A percentile compares a stretch with the other conserved stretches of the same genome.
These are phyloP conservation scores for Nymphalis urticae DNA, from an alignment of 2,888 invertebrate species.

Conservation along the genomic window DNA sequence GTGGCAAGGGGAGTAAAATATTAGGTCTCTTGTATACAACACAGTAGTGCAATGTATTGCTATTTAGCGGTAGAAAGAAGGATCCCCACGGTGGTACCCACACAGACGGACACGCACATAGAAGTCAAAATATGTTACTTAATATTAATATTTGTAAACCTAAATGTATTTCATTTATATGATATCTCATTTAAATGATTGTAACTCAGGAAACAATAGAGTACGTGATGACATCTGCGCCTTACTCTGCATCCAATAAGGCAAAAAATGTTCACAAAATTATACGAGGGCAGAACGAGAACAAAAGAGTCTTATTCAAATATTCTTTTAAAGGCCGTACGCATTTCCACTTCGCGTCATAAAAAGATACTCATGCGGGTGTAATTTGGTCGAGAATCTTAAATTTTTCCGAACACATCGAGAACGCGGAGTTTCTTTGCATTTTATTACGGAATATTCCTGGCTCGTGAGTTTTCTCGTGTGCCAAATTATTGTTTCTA, in stretches of 20 bases:
- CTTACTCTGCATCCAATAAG: constrained; percentile 15
- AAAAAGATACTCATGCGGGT: constrained; percentile 25
- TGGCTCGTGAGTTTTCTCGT: constrained; percentile 13
- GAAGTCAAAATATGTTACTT: no score
- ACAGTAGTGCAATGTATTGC: no score
- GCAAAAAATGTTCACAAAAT: constrained; percentile 22
- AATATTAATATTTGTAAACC: neutral
- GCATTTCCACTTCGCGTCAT: constrained; percentile 23
- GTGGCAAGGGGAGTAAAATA: no score
- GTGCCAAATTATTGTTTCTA: neutral
- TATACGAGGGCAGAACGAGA: constrained; percentile 11
- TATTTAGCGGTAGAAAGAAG: no score
- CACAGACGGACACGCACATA: no score
- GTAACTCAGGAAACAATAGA: no score
- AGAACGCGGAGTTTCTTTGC: constrained; percentile 12
- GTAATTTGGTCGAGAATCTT: constrained; percentile 26
- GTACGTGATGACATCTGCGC: constrained; percentile 7
- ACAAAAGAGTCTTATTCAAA: constrained; percentile 22
- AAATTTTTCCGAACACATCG: constrained; percentile 22
- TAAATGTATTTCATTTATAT: no score
- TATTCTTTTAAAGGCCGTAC: constrained; percentile 22
- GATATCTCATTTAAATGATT: neutral
- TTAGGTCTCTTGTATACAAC: no score
- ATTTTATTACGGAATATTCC: constrained; percentile 19
- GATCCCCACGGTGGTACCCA: no score